Evolutionary conservation across 2,113 vertebrate species (phyloP).

Genomic region (Arizona elegans): DNA sequence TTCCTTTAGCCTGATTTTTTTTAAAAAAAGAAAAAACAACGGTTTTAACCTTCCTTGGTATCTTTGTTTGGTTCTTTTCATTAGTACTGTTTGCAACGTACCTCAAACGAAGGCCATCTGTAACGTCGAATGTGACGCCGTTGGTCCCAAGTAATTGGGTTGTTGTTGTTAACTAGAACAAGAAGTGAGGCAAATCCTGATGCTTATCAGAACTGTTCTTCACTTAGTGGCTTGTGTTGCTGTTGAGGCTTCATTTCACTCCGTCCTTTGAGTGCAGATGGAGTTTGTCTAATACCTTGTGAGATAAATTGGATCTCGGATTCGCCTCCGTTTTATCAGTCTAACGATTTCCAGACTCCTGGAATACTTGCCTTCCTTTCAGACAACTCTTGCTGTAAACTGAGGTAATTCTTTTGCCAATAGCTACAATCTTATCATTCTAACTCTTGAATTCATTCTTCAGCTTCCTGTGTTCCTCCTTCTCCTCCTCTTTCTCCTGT

Average conservation of each 20-base stretch:
- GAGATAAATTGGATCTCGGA: background rate
- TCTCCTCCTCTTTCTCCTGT: background rate
- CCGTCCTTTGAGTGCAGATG: background rate
- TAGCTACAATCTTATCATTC: background rate
- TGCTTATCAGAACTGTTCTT: background rate
- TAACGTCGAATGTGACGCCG: background rate
- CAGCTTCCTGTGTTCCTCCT: background rate
- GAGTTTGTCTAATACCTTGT: background rate
- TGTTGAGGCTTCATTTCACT: background rate
- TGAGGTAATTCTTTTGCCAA: background rate
- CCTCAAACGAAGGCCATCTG: background rate
- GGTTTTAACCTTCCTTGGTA: background rate
- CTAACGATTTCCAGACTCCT: background rate
- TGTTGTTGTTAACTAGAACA: background rate
- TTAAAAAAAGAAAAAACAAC: background rate
- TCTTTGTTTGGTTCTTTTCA: background rate
- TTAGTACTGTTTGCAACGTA: background rate
- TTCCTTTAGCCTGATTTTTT: background rate
- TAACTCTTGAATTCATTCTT: slow-evolving; percentile 8
- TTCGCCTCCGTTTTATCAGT: background rate
- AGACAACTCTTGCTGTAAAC: background rate
- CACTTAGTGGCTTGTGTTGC: background rate
- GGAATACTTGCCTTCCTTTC: background rate
- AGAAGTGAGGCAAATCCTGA: background rate
- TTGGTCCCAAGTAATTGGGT: background rate